Percentiles rank a stretch among this genome's conserved stretches.
These are phyloP conservation scores for Metellina segmentata DNA, from an alignment of 2,888 invertebrate genomes.

Conservation along the genomic window DNA sequence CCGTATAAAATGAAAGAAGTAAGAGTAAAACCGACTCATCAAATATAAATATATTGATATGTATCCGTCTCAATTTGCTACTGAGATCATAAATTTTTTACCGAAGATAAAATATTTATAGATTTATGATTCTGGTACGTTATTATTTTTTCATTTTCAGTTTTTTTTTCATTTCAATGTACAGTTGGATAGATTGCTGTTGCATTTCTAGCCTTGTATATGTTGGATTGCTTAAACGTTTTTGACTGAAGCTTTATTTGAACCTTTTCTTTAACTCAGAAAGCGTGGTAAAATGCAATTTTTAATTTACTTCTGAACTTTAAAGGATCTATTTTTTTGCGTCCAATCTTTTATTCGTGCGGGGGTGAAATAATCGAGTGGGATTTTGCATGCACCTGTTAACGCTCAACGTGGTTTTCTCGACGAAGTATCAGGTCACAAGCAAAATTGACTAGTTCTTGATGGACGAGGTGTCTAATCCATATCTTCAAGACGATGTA, in stretches of 20 bases:
- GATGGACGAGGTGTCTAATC: too few species aligned
- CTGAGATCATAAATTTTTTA: conserved; percentile 39
- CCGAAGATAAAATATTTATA: conserved; percentile 18
- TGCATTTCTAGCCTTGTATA: neutral
- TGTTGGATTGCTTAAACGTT: neutral
- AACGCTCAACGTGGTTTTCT: too few species aligned
- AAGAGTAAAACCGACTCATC: conserved; percentile 52
- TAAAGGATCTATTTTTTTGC: too few species aligned
- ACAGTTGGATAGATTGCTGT: neutral
- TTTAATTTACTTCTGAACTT: too few species aligned
- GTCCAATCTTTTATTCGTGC: too few species aligned
- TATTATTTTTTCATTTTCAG: neutral
- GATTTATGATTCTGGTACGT: conserved; percentile 21
- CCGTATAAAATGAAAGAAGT: conserved; percentile 43
- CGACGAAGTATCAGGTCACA: too few species aligned
- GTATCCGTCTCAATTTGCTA: conserved; percentile 45
- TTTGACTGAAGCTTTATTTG: neutral
- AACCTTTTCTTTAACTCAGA: too few species aligned
- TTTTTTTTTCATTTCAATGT: neutral
- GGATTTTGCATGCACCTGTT: too few species aligned
- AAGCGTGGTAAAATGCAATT: too few species aligned
- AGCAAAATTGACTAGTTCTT: too few species aligned
- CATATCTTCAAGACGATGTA: too few species aligned
- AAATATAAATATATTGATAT: conserved; percentile 46
- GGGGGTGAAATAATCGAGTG: too few species aligned